Conservation (phyloP, 2,113 vertebrate species). For the Plotosus lineatus region DNA sequence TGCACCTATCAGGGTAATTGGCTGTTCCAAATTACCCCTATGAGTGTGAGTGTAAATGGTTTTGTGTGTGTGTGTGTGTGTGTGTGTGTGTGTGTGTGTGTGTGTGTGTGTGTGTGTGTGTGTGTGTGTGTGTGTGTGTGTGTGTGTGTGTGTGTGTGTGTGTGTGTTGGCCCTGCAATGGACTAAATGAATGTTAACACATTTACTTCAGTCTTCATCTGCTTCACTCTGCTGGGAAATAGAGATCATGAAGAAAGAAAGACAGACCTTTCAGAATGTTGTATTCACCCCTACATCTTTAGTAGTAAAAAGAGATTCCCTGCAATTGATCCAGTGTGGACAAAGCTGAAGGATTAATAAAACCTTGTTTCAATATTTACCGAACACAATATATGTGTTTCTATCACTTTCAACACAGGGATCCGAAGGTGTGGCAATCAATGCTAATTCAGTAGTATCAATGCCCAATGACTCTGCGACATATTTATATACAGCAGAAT, state of each 20-base stretch:
- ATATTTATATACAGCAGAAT: background rate
- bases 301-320: background rate
- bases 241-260: background rate
- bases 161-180: too few relatives aligned
- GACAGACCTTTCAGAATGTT: background rate
- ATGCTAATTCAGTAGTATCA: background rate
- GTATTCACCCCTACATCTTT: background rate
- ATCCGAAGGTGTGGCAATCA: background rate
- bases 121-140: too few relatives aligned
- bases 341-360: background rate
- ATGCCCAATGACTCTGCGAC: background rate
- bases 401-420: background rate
- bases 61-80: too few relatives aligned
- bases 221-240: background rate
- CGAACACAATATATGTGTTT: background rate
- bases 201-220: too few relatives aligned
- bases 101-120: too few relatives aligned
- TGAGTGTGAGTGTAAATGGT: too few relatives aligned
- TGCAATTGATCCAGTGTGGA: background rate
- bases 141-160: too few relatives aligned
- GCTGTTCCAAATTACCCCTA: too few relatives aligned
- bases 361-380: background rate
- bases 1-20: too few relatives aligned
- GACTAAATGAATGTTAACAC: too few relatives aligned
- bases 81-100: too few relatives aligned